These are phyloP conservation scores for Spodoptera litura DNA, from an alignment of 1,140 invertebrate genomes.

Conservation along the genomic window DNA sequence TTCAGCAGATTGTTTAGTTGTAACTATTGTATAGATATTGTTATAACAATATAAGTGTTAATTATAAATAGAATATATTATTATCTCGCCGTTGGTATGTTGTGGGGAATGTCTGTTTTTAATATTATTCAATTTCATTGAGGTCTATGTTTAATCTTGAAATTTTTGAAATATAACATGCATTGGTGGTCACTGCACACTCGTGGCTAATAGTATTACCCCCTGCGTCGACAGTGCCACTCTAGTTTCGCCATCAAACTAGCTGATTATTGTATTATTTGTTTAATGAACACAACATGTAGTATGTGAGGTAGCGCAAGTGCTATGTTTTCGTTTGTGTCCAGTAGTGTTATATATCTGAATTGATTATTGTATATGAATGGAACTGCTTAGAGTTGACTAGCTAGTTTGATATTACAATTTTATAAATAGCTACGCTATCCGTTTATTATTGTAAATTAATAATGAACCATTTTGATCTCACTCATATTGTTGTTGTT, in stretches of 20 bases:
- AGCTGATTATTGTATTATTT: constrained; percentile 41
- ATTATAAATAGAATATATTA: constrained; percentile 73
- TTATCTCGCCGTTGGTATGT: constrained; percentile 70
- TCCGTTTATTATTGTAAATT: constrained; percentile 49
- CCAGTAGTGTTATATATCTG: constrained; percentile 38
- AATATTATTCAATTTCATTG: constrained; percentile 78
- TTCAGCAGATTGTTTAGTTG: constrained; percentile 66
- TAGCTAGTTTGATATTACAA: constrained; percentile 48
- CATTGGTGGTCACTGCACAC: constrained; percentile 34
- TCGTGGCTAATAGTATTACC: constrained; percentile 16
- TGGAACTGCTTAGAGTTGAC: constrained; percentile 38
- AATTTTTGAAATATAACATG: constrained; percentile 20
- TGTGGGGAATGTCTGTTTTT: constrained; percentile 76
- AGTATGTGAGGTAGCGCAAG: constrained; percentile 37
- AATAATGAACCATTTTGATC: constrained; percentile 57
- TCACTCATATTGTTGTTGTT: constrained; percentile 63
- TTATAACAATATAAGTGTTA: constrained; percentile 78
- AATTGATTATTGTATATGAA: constrained; percentile 44
- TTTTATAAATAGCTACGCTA: constrained; percentile 43
- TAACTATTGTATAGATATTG: constrained; percentile 69
- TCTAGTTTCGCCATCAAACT: constrained; percentile 21
- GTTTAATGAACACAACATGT: constrained; percentile 21
- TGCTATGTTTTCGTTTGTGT: constrained; percentile 44
- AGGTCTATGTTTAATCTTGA: constrained; percentile 47
- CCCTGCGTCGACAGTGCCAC: neutral